phyloP scores from a whole-genome alignment of 2,113 vertebrate species.

The Upupa epops region DNA sequence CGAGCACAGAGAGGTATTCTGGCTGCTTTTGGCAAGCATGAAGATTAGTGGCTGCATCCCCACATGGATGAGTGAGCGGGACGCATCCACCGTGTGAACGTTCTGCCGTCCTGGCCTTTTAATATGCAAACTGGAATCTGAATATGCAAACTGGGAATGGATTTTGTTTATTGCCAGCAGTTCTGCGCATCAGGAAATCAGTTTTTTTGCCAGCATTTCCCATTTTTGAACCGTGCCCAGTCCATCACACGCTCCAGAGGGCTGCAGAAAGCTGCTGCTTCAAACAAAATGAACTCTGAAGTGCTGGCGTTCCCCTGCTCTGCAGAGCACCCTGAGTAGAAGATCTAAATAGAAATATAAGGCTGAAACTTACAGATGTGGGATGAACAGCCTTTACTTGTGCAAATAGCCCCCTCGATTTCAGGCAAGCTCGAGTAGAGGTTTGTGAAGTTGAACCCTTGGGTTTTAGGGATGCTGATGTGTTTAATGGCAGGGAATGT shows the following conservation, averaged over 20 bases:
- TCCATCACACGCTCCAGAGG: conserved; percentile 59
- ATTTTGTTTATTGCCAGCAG: conserved; percentile 60
- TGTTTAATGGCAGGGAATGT: conserved; percentile 49
- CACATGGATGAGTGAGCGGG: conserved; percentile 47
- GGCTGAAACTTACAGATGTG: not conserved
- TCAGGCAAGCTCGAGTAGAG: conserved; percentile 24
- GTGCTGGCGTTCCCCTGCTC: not conserved
- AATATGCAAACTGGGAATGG: conserved; percentile 64
- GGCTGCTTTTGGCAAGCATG: conserved; percentile 42
- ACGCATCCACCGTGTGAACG: conserved; percentile 60
- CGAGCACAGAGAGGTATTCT: conserved; percentile 41
- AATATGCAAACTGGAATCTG: conserved; percentile 58
- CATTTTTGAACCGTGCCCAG: not conserved
- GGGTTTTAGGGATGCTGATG: conserved; percentile 48
- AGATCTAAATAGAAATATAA: not conserved
- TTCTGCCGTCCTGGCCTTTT: conserved; percentile 49
- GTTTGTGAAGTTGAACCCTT: conserved; percentile 49
- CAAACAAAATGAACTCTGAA: conserved; percentile 29
- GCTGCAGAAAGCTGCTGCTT: not conserved
- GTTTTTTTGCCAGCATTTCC: conserved; percentile 46
- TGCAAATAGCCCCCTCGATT: conserved; percentile 54
- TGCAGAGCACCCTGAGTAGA: not conserved
- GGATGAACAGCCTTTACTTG: conserved; percentile 29
- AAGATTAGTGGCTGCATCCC: conserved; percentile 54
- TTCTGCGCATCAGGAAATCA: conserved; percentile 46